These are phyloP conservation scores for Phrixothrix hirtus DNA, from an alignment of 2,888 invertebrate genomes.

Conservation along the genomic window DNA sequence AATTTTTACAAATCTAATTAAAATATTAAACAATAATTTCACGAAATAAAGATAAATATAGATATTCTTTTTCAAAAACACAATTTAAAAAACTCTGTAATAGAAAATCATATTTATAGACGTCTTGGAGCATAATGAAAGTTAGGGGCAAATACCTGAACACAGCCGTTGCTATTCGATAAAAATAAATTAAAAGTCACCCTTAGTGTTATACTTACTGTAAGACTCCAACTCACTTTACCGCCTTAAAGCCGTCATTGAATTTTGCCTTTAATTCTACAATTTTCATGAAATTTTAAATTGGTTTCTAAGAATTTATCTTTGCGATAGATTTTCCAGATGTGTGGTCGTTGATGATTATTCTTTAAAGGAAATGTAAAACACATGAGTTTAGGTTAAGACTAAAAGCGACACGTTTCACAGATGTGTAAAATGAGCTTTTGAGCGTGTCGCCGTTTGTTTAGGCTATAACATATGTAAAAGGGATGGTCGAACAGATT, in stretches of 20 bases:
- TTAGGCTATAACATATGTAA: conserved; percentile 35
- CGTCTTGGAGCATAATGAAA: conserved; percentile 25
- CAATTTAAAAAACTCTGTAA: conserved; percentile 7
- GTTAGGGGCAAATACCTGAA: conserved; percentile 28
- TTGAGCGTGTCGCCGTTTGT: conserved; percentile 36
- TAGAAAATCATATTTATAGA: conserved; percentile 29
- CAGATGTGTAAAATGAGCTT: conserved; percentile 34
- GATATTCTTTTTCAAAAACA: too few species aligned
- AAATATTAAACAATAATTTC: too few species aligned
- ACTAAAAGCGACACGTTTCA: conserved; percentile 29
- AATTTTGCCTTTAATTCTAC: conserved; percentile 1
- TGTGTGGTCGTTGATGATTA: conserved; percentile 35
- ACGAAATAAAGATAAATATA: too few species aligned
- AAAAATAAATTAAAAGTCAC: conserved; percentile 31
- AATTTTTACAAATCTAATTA: too few species aligned
- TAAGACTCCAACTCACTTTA: neutral
- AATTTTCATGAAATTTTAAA: conserved; percentile 7
- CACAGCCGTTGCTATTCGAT: conserved; percentile 25
- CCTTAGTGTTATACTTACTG: conserved; percentile 13
- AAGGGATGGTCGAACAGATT: conserved; percentile 24
- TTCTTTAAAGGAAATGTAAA: conserved; percentile 34
- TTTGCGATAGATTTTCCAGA: conserved; percentile 28
- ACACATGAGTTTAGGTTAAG: conserved; percentile 30
- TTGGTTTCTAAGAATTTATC: neutral
- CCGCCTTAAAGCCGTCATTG: conserved; percentile 1